Evolutionary conservation across 2,888 invertebrate species (phyloP).

Genomic region (Acrocera orbiculus): DNA sequence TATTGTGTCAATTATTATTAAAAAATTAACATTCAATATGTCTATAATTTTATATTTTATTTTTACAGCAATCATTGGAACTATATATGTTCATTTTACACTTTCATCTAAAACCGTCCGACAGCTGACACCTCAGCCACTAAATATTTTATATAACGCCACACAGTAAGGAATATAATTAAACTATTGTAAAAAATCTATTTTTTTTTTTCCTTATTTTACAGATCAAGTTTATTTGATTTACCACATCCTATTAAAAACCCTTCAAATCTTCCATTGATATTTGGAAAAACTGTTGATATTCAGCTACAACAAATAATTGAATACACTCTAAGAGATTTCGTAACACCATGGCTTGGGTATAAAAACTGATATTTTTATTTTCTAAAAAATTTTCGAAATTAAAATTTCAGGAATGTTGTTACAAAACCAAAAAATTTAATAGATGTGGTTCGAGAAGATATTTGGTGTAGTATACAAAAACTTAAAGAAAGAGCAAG

Average conservation of each 20-base stretch:
- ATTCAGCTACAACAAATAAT: conserved; percentile 65
- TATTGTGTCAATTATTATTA: too few relatives aligned
- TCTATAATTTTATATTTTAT: too few relatives aligned
- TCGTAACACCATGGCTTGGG: conserved; percentile 56
- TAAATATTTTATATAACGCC: conserved; percentile 27
- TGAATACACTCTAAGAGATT: conserved; percentile 63
- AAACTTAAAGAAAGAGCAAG: conserved; percentile 54
- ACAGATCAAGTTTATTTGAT: conserved; percentile 28
- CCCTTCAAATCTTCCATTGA: conserved; percentile 47
- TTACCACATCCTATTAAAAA: conserved; percentile 29
- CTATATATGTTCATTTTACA: conserved; percentile 27
- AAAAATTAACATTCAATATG: too few relatives aligned
- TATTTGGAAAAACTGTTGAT: conserved; percentile 70
- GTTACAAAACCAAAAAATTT: conserved; percentile 47
- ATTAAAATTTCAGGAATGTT: conserved; percentile 32
- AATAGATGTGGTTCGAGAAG: conserved; percentile 51
- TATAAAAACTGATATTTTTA: conserved; percentile 9
- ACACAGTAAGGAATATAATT: conserved; percentile 23
- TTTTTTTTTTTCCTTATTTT: not conserved
- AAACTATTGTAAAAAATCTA: not conserved
- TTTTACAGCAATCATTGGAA: conserved; percentile 24
- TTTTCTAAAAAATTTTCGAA: not conserved
- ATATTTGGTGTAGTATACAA: conserved; percentile 65
- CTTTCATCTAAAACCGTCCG: conserved; percentile 26
- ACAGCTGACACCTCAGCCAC: conserved; percentile 22